Evolutionary conservation across 2,888 invertebrate species (phyloP).

Genomic region (Zygogramma bicolorata): DNA sequence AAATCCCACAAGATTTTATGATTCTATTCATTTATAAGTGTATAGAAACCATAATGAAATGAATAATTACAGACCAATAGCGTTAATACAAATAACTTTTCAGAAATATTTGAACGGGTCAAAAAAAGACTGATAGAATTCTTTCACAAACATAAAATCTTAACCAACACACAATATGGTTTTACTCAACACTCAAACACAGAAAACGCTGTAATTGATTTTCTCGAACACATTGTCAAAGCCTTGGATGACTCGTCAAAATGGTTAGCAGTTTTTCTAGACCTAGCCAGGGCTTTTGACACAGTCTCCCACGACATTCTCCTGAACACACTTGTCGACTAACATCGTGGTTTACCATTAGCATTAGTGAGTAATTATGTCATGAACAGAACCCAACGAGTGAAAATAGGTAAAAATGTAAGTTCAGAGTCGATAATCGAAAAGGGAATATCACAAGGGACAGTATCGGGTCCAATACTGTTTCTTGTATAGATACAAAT

Average conservation of each 20-base stretch:
- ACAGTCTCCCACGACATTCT: no score
- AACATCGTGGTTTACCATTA: not conserved
- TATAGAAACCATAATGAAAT: no score
- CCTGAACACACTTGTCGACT: not conserved
- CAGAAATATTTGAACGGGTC: no score
- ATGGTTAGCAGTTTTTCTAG: slow-evolving; percentile 11
- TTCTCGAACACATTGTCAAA: not conserved
- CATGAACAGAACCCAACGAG: not conserved
- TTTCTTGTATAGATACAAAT: not conserved
- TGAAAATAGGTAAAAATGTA: not conserved
- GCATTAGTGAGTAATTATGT: not conserved
- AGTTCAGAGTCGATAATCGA: not conserved
- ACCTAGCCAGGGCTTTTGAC: no score
- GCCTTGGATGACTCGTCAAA: no score
- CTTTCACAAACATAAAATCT: slow-evolving; percentile 11
- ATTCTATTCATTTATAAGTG: no score
- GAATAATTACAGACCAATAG: no score
- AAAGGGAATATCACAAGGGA: not conserved
- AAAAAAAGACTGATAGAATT: no score
- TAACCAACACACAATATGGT: slow-evolving; percentile 26
- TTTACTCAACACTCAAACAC: slow-evolving; percentile 20
- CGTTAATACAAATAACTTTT: no score
- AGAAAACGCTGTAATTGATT: slow-evolving; percentile 14
- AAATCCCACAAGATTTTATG: no score
- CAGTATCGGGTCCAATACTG: not conserved